Evolutionary conservation across 2,797 vertebrate species (phyloP), one percentile per base, ranked within the genome.

Genomic region (Enteromius viviparus): DNA sequence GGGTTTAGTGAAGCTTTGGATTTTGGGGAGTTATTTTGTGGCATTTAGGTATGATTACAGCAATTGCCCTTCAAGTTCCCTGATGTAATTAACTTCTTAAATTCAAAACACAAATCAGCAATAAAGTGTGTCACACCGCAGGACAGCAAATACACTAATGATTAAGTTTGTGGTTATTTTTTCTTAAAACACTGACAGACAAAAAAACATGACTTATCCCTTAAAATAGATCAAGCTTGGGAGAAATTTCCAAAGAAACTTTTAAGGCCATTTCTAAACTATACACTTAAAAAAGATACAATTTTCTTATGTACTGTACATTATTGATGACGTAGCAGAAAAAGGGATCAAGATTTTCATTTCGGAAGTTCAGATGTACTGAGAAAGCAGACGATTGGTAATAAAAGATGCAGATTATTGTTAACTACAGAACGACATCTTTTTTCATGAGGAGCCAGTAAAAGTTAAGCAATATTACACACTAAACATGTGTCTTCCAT

Each of bases 101-200:
- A 75, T 23, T 55, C 21, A 60, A 60, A 42, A 76, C 51, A n/a
- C 72, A 10, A 74, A 53, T 74, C 49, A 14, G n/a, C 49, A 3
- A 34, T 34, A 34, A 74, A 47, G 4, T n/a, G 10, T n/a, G 49
- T 7, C 11, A 34, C 45, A n/a, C 6, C 10, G 4, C 47, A 34
- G 17, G 19, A 53, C 32, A n/a, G 12, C 53, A 40, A 58, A 58
- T 6, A 1, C 6, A 19, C 17, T 34, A 53, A 53, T 10, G 3
- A 58, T 55, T 32, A 34, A 21, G 64, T 4, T 37, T 19, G 17
- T 2, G 3, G 29, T 1, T 3, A 58, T 21, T 9, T 75, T 58
- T 40, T 58, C 51, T 76, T 76, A 14, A 76, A 11, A 58, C 8
- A 15, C n/a, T 42, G n/a, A 40, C 34, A 42, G 53, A 4, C 37